Evolutionary conservation across 2,888 invertebrate species (phyloP).

Genomic region (Stomorhina lunata): DNA sequence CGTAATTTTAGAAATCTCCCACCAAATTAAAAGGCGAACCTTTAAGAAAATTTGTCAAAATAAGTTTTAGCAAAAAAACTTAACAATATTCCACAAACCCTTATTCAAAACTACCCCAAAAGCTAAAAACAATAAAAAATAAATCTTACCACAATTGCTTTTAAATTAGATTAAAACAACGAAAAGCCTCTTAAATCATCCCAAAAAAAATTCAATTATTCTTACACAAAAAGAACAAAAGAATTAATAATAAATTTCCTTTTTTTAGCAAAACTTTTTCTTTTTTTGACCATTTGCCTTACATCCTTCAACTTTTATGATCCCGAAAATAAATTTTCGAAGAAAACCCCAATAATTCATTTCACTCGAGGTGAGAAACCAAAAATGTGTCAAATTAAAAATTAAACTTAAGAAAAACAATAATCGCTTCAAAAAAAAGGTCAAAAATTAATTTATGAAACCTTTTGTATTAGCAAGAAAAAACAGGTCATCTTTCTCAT

Average conservation of each 20-base stretch:
- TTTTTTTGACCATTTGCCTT: not conserved
- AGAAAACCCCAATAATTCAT: not conserved
- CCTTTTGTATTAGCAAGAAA: not conserved
- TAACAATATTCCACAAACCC: too few relatives aligned
- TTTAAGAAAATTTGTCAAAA: too few relatives aligned
- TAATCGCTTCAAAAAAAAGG: not conserved
- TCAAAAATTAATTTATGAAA: not conserved
- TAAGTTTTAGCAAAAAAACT: too few relatives aligned
- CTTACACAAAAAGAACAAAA: not conserved
- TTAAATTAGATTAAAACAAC: conserved; percentile 39
- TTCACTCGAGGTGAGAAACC: conserved; percentile 32
- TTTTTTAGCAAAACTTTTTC: not conserved
- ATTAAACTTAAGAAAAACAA: conserved; percentile 19
- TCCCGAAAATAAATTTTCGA: not conserved
- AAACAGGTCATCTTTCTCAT: too few relatives aligned
- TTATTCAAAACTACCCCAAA: not conserved
- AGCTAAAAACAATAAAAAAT: not conserved
- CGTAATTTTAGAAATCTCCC: too few relatives aligned
- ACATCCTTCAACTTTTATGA: too few relatives aligned
- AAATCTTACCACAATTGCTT: conserved; percentile 8
- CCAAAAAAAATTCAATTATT: conserved; percentile 44
- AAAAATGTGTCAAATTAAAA: conserved; percentile 40
- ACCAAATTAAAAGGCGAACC: too few relatives aligned
- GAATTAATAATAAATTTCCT: not conserved
- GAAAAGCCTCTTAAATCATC: not conserved